A percentile compares a stretch with the other conserved stretches of the same genome.
phyloP scores from a whole-genome alignment of 2,113 vertebrate genomes.

The Brachionichthys hirsutus region DNA sequence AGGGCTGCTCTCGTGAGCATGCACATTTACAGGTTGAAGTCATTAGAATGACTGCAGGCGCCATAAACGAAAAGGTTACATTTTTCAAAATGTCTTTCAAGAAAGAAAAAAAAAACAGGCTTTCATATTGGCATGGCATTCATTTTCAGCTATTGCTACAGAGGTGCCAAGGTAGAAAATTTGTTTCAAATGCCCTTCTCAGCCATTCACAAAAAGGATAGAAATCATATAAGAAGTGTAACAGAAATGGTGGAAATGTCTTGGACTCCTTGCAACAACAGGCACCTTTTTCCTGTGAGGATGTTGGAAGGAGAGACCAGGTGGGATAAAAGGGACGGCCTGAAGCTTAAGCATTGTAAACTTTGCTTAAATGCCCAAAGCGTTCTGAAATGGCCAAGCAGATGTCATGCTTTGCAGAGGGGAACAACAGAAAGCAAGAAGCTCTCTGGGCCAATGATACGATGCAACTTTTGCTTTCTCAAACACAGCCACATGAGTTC shows the following conservation, averaged over 20 bases:
- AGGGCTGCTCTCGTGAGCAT: constrained; percentile 48
- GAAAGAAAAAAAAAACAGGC: constrained; percentile 24
- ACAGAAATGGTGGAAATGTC: constrained; percentile 61
- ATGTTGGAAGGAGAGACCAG: constrained; percentile 73
- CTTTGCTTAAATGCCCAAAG: constrained; percentile 68
- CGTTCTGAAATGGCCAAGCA: constrained; percentile 77
- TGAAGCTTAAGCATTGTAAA: constrained; percentile 75
- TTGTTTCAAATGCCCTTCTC: constrained; percentile 59
- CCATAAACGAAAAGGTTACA: constrained; percentile 59
- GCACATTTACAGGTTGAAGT: constrained; percentile 44
- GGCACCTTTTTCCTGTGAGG: constrained; percentile 67
- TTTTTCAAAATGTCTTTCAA: constrained; percentile 51
- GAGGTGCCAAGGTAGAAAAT: constrained; percentile 67
- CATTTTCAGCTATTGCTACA: constrained; percentile 52
- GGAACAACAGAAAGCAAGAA: constrained; percentile 56
- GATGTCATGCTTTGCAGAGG: constrained; percentile 73
- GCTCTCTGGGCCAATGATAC: constrained; percentile 63
- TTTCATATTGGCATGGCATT: constrained; percentile 61
- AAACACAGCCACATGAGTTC: constrained; percentile 69
- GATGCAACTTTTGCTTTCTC: constrained; percentile 70
- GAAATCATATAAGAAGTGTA: constrained; percentile 51
- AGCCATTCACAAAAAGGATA: constrained; percentile 51
- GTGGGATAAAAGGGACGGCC: constrained; percentile 52
- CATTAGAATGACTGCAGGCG: constrained; percentile 60
- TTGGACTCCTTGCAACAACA: constrained; percentile 75